Conservation (phyloP, 1,140 invertebrate genomes). For the Platyscapa corneri region DNA sequence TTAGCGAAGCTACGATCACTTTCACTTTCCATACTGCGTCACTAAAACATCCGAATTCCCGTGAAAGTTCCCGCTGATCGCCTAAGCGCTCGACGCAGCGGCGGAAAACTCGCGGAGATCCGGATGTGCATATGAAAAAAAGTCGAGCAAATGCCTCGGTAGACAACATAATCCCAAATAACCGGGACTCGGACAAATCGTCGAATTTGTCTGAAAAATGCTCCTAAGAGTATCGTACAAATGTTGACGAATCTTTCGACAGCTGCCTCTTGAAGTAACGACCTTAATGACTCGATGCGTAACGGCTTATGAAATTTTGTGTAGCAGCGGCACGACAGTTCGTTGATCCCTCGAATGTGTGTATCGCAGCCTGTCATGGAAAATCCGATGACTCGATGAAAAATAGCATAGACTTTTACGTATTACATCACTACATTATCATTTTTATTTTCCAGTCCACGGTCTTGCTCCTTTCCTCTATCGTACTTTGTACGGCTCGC, state of each 20-base stretch:
- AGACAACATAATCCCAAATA: neutral
- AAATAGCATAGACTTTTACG: neutral
- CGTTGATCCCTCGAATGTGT: constrained; percentile 1
- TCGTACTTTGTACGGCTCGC: too few species aligned
- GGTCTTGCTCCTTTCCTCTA: too few species aligned
- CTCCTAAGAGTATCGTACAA: neutral
- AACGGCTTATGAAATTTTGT: constrained; percentile 60
- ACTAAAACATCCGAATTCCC: neutral
- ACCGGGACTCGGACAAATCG: too few species aligned
- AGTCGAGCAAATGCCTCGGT: neutral
- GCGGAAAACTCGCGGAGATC: neutral
- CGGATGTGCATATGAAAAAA: neutral
- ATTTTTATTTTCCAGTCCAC: neutral
- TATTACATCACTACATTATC: neutral
- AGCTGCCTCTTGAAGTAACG: constrained; percentile 52
- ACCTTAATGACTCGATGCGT: constrained; percentile 57
- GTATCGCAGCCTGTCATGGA: neutral
- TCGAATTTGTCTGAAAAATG: neutral
- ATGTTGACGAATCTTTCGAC: constrained; percentile 39
- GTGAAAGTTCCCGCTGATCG: neutral
- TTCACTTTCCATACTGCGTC: neutral
- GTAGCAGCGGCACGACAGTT: constrained; percentile 27
- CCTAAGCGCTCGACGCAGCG: too few species aligned
- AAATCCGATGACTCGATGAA: constrained; percentile 17
- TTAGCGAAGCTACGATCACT: neutral